Percentiles rank a stretch among this genome's conserved stretches.
These are phyloP conservation scores for Propithecus perrieri DNA, from an alignment of 2,797 vertebrate genomes.

Conservation along the genomic window DNA sequence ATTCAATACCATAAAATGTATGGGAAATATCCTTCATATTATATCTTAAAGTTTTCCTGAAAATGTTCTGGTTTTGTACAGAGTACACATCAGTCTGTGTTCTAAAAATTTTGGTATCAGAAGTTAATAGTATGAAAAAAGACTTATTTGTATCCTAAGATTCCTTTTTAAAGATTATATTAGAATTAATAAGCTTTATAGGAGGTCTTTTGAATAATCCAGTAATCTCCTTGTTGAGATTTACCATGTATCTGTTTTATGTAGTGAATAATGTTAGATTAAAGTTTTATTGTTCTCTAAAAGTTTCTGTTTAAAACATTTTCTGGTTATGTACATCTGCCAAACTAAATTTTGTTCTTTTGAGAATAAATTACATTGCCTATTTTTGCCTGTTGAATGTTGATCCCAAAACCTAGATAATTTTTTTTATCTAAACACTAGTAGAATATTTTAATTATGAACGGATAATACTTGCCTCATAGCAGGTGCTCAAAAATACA, in stretches of 20 bases:
- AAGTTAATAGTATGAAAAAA: neutral
- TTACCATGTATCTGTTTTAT: neutral
- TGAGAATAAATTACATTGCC: neutral
- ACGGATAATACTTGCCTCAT: neutral
- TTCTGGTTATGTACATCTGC: neutral
- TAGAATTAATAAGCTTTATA: neutral
- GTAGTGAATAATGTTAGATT: neutral
- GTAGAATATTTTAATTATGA: neutral
- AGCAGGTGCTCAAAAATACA: neutral
- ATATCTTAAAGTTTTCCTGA: neutral
- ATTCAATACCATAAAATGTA: neutral
- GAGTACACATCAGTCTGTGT: neutral
- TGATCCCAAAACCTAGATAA: neutral
- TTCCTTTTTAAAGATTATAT: neutral
- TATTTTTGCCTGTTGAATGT: neutral
- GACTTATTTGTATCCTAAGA: neutral
- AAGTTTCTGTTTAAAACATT: constrained; percentile 9
- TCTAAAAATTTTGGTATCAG: neutral
- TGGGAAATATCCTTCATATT: neutral
- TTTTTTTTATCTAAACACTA: neutral
- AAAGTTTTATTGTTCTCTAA: neutral
- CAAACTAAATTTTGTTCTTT: neutral
- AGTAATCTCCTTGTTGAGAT: neutral
- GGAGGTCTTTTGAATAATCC: neutral
- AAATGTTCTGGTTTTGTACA: neutral